Base-by-base conservation (phyloP, 2,888 invertebrate genomes). In the Ophraella communa region DNA sequence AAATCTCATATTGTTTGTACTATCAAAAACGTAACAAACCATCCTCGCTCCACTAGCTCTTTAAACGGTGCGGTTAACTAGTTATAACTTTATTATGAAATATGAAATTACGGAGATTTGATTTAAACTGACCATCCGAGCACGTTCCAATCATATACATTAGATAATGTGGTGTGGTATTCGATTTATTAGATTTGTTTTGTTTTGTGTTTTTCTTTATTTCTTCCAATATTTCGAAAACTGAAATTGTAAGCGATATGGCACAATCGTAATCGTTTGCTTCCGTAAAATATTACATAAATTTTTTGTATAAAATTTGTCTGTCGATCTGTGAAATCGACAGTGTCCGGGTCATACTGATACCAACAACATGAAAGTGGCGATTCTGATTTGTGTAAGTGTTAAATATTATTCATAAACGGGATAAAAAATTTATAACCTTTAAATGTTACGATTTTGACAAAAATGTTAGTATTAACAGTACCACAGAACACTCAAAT, bases 251-350 rank as follows among this genome's bases (percentile, higher is more conserved):
- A n/a, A n/a, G n/a, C n/a, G n/a, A n/a, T n/a, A 33, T 56, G 62
- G 24, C 44, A 30, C 55, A 39, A 39, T 39, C 17, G 39, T 39
- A 17, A 62, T 51, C 14, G 51, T 39, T 64, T 59, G 39, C 51
- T 67, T 65, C 62, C 67, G 63, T 62, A 63, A 60, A 60, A 57
- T 52, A 20, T 67, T 67, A 62, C 67, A 64, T 60, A 63, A 67
- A 57, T 60, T 45, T 49, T 64, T 66, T 62, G 60, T 59, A 59
- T 56, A 64, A 58, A 59, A 45, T 53, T 53, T 14, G 21, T 47
- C 2, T 33, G 2, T 20, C 47, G 47, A 11, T 8, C 30, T 39
- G 2, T 11, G 27, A n/a, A 45, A 5, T 18, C 24, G 18, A 4
- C 47, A 65, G 62, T 65, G 53, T 24, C 18, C 52, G 3, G 17